A percentile compares a stretch with the other conserved stretches of the same genome.
These are phyloP conservation scores for Liasis olivaceus DNA, from an alignment of 2,797 vertebrate genomes.

Conservation along the genomic window DNA sequence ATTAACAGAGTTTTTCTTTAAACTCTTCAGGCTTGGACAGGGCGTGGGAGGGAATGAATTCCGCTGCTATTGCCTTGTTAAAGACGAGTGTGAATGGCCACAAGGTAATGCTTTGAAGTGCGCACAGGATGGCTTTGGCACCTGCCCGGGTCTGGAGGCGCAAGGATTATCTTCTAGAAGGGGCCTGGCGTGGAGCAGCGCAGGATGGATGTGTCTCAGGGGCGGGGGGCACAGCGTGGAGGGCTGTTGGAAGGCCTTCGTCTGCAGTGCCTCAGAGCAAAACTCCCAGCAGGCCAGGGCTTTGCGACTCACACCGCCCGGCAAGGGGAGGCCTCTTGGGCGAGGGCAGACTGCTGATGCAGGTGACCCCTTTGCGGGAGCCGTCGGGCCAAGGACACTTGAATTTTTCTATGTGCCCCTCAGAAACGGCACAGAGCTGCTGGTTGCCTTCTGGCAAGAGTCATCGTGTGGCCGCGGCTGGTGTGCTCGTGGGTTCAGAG, in stretches of 20 bases:
- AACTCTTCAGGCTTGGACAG: neutral
- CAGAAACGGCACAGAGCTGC: neutral
- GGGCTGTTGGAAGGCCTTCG: neutral
- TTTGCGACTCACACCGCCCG: neutral
- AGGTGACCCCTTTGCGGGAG: neutral
- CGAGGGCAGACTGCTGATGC: too few species aligned
- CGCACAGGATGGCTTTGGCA: neutral
- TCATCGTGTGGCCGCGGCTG: neutral
- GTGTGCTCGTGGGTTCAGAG: neutral
- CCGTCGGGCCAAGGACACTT: accelerated
- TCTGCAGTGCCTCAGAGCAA: neutral
- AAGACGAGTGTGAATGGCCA: neutral
- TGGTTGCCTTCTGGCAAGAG: neutral
- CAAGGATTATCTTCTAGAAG: neutral
- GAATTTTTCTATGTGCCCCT: neutral
- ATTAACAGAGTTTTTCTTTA: neutral
- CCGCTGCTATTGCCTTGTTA: neutral
- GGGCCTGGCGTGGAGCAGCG: neutral
- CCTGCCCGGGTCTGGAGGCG: neutral
- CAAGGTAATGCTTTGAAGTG: too few species aligned
- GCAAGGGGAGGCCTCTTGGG: too few species aligned
- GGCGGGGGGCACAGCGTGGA: neutral
- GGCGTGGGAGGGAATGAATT: neutral
- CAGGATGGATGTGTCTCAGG: neutral
- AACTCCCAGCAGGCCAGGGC: neutral